phyloP scores from a whole-genome alignment of 2,797 vertebrate genomes.

The Heteromormyrus szaboi region DNA sequence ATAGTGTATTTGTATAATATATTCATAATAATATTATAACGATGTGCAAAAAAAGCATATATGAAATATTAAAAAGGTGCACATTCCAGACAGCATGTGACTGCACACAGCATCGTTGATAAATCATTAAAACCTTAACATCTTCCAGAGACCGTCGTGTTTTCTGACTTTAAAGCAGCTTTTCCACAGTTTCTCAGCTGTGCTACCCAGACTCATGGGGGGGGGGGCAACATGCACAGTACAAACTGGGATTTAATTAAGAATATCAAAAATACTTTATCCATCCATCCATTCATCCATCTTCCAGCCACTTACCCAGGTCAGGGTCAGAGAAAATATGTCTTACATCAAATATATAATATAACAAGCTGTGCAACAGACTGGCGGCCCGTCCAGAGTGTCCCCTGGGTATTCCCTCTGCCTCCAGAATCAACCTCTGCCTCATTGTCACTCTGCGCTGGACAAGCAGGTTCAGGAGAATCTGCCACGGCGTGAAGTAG shows the following conservation, averaged over 20 bases:
- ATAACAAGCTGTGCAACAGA: not conserved
- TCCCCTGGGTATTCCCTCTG: not conserved
- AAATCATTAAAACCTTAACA: conserved; percentile 49
- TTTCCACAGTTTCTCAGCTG: not conserved
- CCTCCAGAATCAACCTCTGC: not conserved
- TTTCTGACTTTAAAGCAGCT: conserved; percentile 12
- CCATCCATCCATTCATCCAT: not conserved
- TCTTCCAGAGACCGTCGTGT: conserved; percentile 38
- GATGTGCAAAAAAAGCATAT: conserved; percentile 23
- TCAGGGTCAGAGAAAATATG: not conserved
- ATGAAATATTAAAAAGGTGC: conserved; percentile 61
- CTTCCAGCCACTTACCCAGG: not conserved
- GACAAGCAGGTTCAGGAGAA: not conserved
- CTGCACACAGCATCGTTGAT: conserved; percentile 57
- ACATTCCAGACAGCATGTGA: conserved; percentile 44
- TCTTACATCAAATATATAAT: not conserved
- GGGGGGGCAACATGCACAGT: not conserved
- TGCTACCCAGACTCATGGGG: not conserved
- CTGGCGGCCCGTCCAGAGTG: not conserved
- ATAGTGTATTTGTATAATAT: conserved; percentile 2
- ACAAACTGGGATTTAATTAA: not conserved
- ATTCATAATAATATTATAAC: not conserved
- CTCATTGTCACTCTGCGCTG: not conserved
- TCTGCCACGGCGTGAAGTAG: not conserved
- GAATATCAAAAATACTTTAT: not conserved